A percentile compares a stretch with the other conserved stretches of the same genome.
These are phyloP conservation scores for Diarsia brunnea DNA, from an alignment of 2,888 invertebrate species.

Conservation along the genomic window DNA sequence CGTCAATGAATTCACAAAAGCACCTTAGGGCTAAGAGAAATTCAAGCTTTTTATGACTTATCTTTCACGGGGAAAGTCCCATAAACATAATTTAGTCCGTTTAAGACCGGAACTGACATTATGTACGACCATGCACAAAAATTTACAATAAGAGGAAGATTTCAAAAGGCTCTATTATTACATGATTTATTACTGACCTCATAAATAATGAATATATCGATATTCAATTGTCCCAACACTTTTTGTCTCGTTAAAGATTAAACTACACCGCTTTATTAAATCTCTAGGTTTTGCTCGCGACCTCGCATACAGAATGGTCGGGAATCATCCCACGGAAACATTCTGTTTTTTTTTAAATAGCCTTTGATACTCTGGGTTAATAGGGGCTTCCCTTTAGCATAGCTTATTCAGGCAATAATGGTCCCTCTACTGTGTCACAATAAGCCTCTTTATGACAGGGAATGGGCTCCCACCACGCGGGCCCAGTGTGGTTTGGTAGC, in stretches of 20 bases:
- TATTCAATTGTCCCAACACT: slow-evolving; percentile 12
- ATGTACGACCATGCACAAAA: slow-evolving; percentile 34
- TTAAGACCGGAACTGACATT: slow-evolving; percentile 21
- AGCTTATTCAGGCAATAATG: no score
- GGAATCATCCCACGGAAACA: not conserved
- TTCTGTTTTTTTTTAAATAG: not conserved
- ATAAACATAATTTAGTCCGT: slow-evolving; percentile 30
- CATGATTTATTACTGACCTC: slow-evolving; percentile 22
- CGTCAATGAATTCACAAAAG: slow-evolving; percentile 16
- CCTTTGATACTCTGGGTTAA: not conserved
- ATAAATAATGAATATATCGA: slow-evolving; percentile 5
- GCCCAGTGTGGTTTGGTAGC: no score
- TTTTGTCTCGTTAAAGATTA: slow-evolving; percentile 1
- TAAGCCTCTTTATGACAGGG: no score
- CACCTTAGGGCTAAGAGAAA: slow-evolving; percentile 31
- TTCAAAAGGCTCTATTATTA: slow-evolving; percentile 12
- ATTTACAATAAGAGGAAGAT: slow-evolving; percentile 2
- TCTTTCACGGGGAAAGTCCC: slow-evolving; percentile 30
- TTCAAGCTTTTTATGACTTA: slow-evolving; percentile 28
- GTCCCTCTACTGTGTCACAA: no score
- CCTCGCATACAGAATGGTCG: not conserved
- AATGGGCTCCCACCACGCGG: no score
- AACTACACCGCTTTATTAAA: not conserved
- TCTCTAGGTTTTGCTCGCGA: not conserved
- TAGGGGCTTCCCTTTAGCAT: not conserved